Evolutionary conservation across 1,140 invertebrate genomes (phyloP).

Genomic region (Drosophila parvula): DNA sequence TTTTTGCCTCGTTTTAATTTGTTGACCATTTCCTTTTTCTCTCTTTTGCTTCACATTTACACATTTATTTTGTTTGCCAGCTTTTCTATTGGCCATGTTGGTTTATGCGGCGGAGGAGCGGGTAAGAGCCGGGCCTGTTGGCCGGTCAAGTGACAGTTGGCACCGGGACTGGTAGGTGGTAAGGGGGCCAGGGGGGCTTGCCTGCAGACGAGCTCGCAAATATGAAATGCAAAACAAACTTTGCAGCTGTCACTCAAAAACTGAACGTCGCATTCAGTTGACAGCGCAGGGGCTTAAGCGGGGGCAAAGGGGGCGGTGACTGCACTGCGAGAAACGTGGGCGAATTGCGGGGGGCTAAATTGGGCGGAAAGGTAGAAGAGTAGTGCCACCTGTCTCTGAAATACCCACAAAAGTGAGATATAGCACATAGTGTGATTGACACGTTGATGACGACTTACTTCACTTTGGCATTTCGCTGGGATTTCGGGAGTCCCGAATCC

Average conservation of each 20-base stretch:
- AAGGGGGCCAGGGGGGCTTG: neutral
- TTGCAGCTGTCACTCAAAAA: slow-evolving; percentile 82
- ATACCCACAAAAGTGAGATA: slow-evolving; percentile 17
- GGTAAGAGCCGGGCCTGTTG: slow-evolving; percentile 25
- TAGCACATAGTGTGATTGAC: slow-evolving; percentile 44
- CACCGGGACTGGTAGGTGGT: slow-evolving; percentile 1
- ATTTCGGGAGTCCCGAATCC: neutral
- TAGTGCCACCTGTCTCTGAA: slow-evolving; percentile 9
- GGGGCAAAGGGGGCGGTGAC: neutral
- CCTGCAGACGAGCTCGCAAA: slow-evolving; percentile 56
- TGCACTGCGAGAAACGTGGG: slow-evolving; percentile 70
- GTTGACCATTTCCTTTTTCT: slow-evolving; percentile 68
- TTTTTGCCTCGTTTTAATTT: slow-evolving; percentile 80
- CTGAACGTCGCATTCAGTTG: slow-evolving; percentile 69
- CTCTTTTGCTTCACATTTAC: slow-evolving; percentile 64
- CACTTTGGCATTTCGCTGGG: slow-evolving; percentile 27
- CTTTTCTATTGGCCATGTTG: slow-evolving; percentile 72
- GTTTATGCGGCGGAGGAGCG: neutral
- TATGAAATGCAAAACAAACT: slow-evolving; percentile 83
- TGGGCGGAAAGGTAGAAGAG: slow-evolving; percentile 60
- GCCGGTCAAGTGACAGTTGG: slow-evolving; percentile 81
- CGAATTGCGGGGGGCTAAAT: slow-evolving; percentile 67
- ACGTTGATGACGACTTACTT: slow-evolving; percentile 45
- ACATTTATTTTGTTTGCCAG: slow-evolving; percentile 79
- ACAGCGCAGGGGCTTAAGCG: slow-evolving; percentile 24